Percentiles rank a stretch among this genome's conserved stretches.
Conservation (phyloP, 2,888 invertebrate genomes). For the Amblyteles armatorius region DNA sequence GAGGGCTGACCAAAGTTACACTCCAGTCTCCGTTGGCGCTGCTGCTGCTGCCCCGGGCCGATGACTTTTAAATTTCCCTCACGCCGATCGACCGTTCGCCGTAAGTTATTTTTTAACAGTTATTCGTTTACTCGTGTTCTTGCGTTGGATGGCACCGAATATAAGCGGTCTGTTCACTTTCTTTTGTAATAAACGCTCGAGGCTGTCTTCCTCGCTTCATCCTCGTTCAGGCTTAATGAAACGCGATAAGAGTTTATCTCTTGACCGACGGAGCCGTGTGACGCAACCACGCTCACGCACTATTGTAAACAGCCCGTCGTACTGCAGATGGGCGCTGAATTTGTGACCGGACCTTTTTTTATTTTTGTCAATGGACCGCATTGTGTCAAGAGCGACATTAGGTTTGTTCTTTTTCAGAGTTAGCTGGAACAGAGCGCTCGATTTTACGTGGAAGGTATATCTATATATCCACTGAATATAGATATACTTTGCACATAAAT, state of each 20-base stretch:
- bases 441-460: too few species aligned
- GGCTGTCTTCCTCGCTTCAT: slow-evolving; percentile 42
- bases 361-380: too few species aligned
- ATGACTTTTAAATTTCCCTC: slow-evolving; percentile 10
- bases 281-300: slow-evolving; percentile 36
- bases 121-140: not conserved
- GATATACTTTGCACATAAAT: too few species aligned
- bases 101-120: not conserved
- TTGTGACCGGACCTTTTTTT: too few species aligned
- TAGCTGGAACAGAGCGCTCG: too few species aligned
- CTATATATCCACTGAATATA: too few species aligned
- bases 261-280: slow-evolving; percentile 49
- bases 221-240: slow-evolving; percentile 63
- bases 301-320: too few species aligned
- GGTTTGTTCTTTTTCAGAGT: too few species aligned
- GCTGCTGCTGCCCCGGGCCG: slow-evolving; percentile 4
- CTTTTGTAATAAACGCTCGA: slow-evolving; percentile 20
- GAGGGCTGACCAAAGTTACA: slow-evolving; percentile 47
- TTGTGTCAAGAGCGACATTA: too few species aligned
- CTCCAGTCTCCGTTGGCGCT: not conserved
- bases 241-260: slow-evolving; percentile 69
- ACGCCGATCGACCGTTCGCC: not conserved
- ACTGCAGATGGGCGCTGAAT: too few species aligned
- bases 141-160: not conserved
- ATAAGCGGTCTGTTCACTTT: not conserved